phyloP scores from a whole-genome alignment of 2,888 invertebrate species.

The Calameuta filiformis region DNA sequence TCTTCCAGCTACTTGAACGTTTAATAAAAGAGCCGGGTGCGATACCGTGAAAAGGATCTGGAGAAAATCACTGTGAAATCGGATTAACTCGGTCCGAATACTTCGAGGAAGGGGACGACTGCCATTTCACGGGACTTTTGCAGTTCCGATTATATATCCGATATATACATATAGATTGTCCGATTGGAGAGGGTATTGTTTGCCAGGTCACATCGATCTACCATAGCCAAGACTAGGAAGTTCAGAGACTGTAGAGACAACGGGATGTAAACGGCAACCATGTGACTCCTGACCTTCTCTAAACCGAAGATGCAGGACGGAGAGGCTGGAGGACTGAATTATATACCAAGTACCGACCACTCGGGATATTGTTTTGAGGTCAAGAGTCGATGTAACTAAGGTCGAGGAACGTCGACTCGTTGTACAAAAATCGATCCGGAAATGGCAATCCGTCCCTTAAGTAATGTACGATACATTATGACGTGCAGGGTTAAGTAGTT shows the following conservation, averaged over 20 bases:
- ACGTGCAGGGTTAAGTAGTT: no score
- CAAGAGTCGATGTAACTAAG: conserved; percentile 35
- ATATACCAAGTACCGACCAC: conserved; percentile 36
- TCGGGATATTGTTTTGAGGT: conserved; percentile 51
- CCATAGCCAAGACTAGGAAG: background rate
- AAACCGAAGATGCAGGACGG: background rate
- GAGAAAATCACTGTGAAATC: no score
- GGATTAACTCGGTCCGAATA: no score
- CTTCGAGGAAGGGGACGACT: background rate
- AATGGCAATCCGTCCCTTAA: no score
- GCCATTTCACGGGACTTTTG: no score
- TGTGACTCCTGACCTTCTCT: conserved; percentile 7
- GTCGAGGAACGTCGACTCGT: background rate
- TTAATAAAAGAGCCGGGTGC: no score
- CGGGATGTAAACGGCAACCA: background rate
- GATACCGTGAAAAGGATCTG: no score
- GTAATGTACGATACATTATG: no score
- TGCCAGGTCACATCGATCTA: conserved; percentile 37
- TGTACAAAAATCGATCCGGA: no score
- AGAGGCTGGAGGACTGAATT: conserved; percentile 36
- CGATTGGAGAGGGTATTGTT: conserved; percentile 41
- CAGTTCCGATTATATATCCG: background rate
- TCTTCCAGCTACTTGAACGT: no score
- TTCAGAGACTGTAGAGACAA: background rate
- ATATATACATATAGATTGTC: conserved; percentile 5